Conservation (phyloP, 2,888 invertebrate genomes). For the Ferdinandea cuprea region DNA sequence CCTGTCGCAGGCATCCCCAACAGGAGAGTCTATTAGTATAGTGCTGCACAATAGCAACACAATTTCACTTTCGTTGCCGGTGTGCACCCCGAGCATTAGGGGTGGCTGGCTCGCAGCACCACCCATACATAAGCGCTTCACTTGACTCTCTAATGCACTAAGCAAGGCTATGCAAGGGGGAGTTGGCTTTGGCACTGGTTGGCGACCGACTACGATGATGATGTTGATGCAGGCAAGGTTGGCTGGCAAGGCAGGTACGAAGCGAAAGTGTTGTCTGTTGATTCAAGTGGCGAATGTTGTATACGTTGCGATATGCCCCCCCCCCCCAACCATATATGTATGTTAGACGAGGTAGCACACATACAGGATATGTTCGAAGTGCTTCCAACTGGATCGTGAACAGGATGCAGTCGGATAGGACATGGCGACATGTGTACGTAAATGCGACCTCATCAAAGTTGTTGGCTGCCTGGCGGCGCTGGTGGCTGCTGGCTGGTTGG, state of each 20-base stretch:
- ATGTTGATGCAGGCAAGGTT: slow-evolving; percentile 36
- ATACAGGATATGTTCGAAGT: slow-evolving; percentile 62
- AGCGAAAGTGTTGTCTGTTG: slow-evolving; percentile 73
- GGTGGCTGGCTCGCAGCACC: slow-evolving; percentile 39
- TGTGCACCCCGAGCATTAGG: slow-evolving; percentile 55
- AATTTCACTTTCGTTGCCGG: slow-evolving; percentile 71
- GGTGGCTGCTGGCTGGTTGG: no score
- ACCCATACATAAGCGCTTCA: slow-evolving; percentile 44
- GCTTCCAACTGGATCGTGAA: slow-evolving; percentile 67
- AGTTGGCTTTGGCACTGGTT: slow-evolving; percentile 3
- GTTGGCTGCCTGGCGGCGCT: slow-evolving; percentile 29
- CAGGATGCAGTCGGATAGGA: slow-evolving; percentile 65
- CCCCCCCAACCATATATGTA: no score
- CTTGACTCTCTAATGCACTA: slow-evolving; percentile 74
- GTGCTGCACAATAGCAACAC: slow-evolving; percentile 73
- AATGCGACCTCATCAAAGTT: slow-evolving; percentile 65
- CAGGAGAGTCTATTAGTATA: slow-evolving; percentile 67
- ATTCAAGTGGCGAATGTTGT: slow-evolving; percentile 64
- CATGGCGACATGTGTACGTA: slow-evolving; percentile 61
- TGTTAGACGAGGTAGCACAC: slow-evolving; percentile 40
- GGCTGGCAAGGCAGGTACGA: slow-evolving; percentile 26
- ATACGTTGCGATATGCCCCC: slow-evolving; percentile 56
- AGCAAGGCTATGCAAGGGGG: slow-evolving; percentile 48
- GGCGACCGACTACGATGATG: slow-evolving; percentile 1
- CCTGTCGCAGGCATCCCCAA: slow-evolving; percentile 11